Conservation (phyloP, 1,140 invertebrate genomes). For the Bombyx mandarina region DNA sequence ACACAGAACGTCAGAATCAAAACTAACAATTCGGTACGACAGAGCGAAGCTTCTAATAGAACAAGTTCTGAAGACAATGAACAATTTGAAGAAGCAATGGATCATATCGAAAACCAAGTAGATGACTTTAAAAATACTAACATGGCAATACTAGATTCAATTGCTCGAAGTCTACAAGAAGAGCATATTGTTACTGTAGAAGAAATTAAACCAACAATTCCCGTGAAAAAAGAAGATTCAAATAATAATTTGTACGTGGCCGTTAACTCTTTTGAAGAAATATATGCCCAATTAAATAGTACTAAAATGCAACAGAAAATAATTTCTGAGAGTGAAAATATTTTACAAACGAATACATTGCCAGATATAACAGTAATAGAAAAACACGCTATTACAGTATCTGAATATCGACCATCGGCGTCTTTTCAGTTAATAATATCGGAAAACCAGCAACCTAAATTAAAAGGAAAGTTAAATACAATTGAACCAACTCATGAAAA, state of each 20-base stretch:
- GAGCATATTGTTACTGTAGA: constrained; percentile 35
- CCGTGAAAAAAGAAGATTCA: constrained; percentile 25
- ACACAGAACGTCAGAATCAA: constrained; percentile 14
- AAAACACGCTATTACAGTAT: constrained; percentile 24
- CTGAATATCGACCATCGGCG: constrained; percentile 18
- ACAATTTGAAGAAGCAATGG: constrained; percentile 64
- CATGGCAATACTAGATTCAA: constrained; percentile 54
- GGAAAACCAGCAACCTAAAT: constrained; percentile 18
- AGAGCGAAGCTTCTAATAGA: constrained; percentile 32
- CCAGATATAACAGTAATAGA: constrained; percentile 11
- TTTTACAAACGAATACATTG: neutral
- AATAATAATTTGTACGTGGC: constrained; percentile 52
- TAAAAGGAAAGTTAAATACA: constrained; percentile 25
- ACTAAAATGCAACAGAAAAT: constrained; percentile 7
- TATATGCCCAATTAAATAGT: constrained; percentile 35
- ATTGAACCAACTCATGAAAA: constrained; percentile 8
- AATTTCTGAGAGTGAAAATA: constrained; percentile 3
- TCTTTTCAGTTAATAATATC: constrained; percentile 24
- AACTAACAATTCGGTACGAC: constrained; percentile 21
- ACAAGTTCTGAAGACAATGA: constrained; percentile 69
- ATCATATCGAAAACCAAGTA: constrained; percentile 52
- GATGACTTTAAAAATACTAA: constrained; percentile 50
- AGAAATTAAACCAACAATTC: constrained; percentile 11
- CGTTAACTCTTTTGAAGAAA: constrained; percentile 59
- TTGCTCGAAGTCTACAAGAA: constrained; percentile 52